Base-by-base conservation (phyloP, 2,113 vertebrate genomes). In the Coturnix japonica region DNA sequence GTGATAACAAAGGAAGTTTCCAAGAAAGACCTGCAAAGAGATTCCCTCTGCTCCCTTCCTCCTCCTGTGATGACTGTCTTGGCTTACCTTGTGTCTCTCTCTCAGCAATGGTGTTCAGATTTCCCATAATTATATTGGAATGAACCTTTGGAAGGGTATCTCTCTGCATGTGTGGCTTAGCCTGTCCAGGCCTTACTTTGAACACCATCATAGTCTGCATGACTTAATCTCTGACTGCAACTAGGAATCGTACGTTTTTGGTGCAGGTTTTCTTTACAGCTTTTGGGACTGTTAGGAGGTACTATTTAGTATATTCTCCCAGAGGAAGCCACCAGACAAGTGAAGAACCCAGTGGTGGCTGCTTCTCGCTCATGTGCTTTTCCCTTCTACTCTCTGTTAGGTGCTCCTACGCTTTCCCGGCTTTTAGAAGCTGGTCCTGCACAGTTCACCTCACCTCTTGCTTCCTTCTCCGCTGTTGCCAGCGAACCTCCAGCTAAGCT, bases 381-480 rank as follows among this genome's bases (percentile, higher is more conserved):
- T 97, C 93, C 97, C 84, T 98, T 95, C 95, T 98, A 94, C 97
- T 97, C 95, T 96, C 95, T 96, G 96, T 94, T 98, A 99, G 99
- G 99, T 98, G 98, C 99, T 96, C 99, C 99, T 89, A 99, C 99
- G 97, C 97, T 99, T 97, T 99, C 99, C 95, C 98, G 99, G 97
- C 99, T 99, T 97, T 97, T 99, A 98, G 99, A 99, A 98, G 98
- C 98, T 95, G 98, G 99, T 88, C 98, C 98, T 96, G 90, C 98
- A 95, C 98, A 99, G 97, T 99, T 99, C 97, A 98, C 98, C 92
- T 96, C 98, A 95, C 98, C 98, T 96, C 97, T 99, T 97, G 98
- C 98, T 98, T 98, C 99, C 97, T 98, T 98, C 97, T 98, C 98
- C 96, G 97, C 98, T 97, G 97, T 97, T 98, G 96, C 98, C 97